Evolutionary conservation across 2,888 invertebrate genomes (phyloP), one percentile per base, ranked within the genome.

Genomic region (Oscheius onirici): DNA sequence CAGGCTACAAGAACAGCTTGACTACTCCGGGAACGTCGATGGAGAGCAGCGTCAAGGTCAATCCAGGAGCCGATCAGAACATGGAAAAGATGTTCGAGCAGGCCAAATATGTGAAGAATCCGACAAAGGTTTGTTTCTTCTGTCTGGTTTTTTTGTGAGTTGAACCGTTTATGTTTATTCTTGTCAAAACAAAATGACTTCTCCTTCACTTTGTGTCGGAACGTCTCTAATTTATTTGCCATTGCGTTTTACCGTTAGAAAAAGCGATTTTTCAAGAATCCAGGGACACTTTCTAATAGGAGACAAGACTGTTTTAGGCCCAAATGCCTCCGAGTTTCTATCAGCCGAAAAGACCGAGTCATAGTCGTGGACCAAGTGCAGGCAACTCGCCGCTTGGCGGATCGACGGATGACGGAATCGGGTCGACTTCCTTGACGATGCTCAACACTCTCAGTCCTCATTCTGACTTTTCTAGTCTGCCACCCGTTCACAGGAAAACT

Each of bases 361-460:
- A 75, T 41, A 40, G 24, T 26, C 68, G 74, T 51, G 75, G 73
- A 26, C 77, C 75, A 52, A 79, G 79, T 73, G 75, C 79, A 11
- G 79, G 79, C 44, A 75, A 77, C 67, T 75, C 75, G 20, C 79
- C 79, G 6, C 75, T 75, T 66, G 76, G 49, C 17, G 61, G 67
- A 20, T 63, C 63, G 2, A 41, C 69, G 8, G 70, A 70, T 26
- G 70, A 70, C 28, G 70, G 61, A 10, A 49, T 68, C 24, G 55
- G 60, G 15, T 60, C 57, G 20, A 40, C 57, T 15, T 34, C 41
- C 17, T 20, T 51, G 15, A 66, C 51, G 17, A 55, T 43, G n/a
- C 44, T 63, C 11, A 63, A 41, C 26, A 63, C 43, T 28, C 57
- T 68, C n/a, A 68, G 68, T 46, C 68, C 68, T 57, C 15, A 41